phyloP scores from a whole-genome alignment of 1,140 invertebrate species.

The Sinella curviseta region DNA sequence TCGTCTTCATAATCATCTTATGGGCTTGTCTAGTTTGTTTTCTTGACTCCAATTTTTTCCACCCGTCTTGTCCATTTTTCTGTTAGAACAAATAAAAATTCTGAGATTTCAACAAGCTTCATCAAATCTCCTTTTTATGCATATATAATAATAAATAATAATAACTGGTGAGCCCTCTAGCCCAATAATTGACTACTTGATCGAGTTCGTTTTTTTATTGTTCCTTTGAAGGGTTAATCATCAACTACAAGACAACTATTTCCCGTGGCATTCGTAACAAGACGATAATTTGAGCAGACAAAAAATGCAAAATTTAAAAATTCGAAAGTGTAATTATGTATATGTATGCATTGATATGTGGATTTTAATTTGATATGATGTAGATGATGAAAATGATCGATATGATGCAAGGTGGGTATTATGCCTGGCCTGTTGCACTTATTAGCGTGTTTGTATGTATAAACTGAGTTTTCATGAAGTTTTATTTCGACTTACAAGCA shows the following conservation, averaged over 20 bases:
- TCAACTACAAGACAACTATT: conserved; percentile 18
- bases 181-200: conserved; percentile 12
- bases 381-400: too few species aligned
- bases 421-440: too few species aligned
- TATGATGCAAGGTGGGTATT: too few species aligned
- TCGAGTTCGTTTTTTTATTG: too few species aligned
- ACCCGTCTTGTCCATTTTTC: neutral
- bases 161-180: neutral
- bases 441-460: too few species aligned
- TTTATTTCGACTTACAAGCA: too few species aligned
- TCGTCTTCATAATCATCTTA: neutral
- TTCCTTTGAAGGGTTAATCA: neutral
- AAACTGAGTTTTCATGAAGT: too few species aligned
- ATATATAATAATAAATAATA: too few species aligned
- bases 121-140: conserved; percentile 1
- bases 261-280: neutral
- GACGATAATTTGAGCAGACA: neutral
- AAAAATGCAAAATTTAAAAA: neutral
- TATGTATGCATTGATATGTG: too few species aligned
- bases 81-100: conserved; percentile 19
- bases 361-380: neutral
- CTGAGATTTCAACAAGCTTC: conserved; percentile 14
- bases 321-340: too few species aligned
- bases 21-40: conserved; percentile 13
- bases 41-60: conserved; percentile 6